phyloP scores from a whole-genome alignment of 2,113 vertebrate species.

The Peucedramus taeniatus region DNA sequence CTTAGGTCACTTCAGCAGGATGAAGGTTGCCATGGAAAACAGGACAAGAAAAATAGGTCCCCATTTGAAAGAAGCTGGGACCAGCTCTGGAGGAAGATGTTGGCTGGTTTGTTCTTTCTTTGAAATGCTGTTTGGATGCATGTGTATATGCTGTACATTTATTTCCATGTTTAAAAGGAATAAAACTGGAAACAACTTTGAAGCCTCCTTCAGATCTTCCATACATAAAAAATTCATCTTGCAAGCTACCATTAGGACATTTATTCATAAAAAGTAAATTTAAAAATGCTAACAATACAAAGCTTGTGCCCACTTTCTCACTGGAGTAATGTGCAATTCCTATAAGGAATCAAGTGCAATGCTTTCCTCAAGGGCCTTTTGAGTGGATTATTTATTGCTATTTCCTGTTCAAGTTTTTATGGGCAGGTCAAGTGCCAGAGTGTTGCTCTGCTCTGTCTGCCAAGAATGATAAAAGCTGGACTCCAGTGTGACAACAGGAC shows the following conservation, averaged over 20 bases:
- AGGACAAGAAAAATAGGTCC: background rate
- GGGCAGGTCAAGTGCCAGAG: constrained; percentile 54
- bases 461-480: constrained; percentile 53
- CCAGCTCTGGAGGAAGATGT: background rate
- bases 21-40: background rate
- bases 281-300: background rate
- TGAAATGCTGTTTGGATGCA: background rate
- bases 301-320: background rate
- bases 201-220: background rate
- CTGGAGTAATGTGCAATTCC: background rate
- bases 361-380: constrained; percentile 49
- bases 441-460: constrained; percentile 33
- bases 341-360: constrained; percentile 26
- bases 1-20: background rate
- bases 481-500: constrained; percentile 22
- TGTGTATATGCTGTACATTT: background rate
- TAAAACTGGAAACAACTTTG: background rate
- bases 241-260: background rate
- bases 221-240: background rate
- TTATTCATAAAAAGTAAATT: background rate
- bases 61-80: background rate
- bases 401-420: constrained; percentile 62
- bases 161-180: background rate
- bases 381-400: constrained; percentile 58
- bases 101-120: background rate